Evolutionary conservation across 92 coral and sea anemone species (phyloP), one percentile per base, ranked within the genome.

Genomic region (Porites rus): DNA sequence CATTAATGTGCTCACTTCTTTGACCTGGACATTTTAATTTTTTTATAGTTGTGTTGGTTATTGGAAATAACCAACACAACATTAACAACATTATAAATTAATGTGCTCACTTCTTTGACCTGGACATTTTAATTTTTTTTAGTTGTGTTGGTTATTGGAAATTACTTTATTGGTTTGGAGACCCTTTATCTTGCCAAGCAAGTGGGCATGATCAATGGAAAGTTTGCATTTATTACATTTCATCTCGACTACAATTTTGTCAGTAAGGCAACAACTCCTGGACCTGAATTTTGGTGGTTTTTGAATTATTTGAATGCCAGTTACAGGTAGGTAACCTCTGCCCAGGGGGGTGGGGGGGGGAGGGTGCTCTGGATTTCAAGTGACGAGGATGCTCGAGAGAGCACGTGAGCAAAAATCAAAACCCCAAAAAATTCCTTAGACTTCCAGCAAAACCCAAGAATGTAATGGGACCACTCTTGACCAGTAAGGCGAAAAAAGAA

Each of bases 101-200:
- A n/a, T 79, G 22, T 38, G 46, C 46, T 11, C 61, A 56, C 46
- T 8, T 1, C 73, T 21, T 12, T 69, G 31, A 69, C 73, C 12
- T 69, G 73, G 8, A 69, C 38, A 10, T 28, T 16, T 21, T 11
- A 28, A 10, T 20, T 76, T 52, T 20, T 0, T 81, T 51, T 81
- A 96, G 99, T 96, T 83, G 87, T 95, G 21, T 60, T 96, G 14
- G 84, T 95, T 7, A 78, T 95, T 17, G 69, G 86, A 25, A 76
- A 68, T 10, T 80, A 79, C 22, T 46, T 21, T 9, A 19, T 79
- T 38, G 90, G 88, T 5, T 76, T 88, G 54, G 94, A 93, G 76
- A 83, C 87, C 14, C 78, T 96, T 51, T 77, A 83, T 25, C 54
- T 79, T 52, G 96, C 98, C n/a, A 58, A 76, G 1, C 53, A 90